Evolutionary conservation across 2,113 vertebrate species (phyloP).

Genomic region (Cervus canadensis): DNA sequence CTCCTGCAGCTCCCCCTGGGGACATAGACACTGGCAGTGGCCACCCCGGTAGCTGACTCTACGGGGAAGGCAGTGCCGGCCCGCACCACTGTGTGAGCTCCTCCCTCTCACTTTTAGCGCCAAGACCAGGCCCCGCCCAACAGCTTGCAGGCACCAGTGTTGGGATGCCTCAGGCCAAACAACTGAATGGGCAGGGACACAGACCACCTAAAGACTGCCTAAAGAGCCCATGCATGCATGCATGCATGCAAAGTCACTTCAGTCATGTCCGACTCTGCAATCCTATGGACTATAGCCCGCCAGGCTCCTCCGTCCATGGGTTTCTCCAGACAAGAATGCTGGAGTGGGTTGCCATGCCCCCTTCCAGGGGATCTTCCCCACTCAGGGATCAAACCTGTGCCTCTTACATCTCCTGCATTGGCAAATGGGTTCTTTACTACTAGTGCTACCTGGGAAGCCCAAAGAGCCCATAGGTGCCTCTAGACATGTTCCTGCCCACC

Average conservation of each 20-base stretch:
- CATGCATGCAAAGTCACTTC: not conserved
- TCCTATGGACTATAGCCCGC: not conserved
- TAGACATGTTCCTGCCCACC: not conserved
- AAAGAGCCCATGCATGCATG: not conserved
- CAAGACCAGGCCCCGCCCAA: not conserved
- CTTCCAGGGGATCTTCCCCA: not conserved
- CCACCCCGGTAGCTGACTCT: not conserved
- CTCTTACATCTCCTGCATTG: not conserved
- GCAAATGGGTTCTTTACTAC: not conserved
- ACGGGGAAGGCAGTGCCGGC: not conserved
- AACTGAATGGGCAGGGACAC: too few species aligned
- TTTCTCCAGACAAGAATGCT: not conserved
- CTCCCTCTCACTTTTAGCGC: not conserved
- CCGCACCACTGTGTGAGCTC: accelerated
- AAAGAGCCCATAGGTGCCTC: not conserved
- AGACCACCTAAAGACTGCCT: not conserved
- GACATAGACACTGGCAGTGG: not conserved
- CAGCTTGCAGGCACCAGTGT: not conserved
- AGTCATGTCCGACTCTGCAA: not conserved
- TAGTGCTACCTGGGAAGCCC: not conserved
- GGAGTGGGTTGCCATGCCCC: not conserved
- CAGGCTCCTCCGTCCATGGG: not conserved
- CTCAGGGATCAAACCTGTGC: not conserved
- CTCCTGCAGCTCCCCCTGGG: not conserved
- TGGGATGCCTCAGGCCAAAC: not conserved